Percentiles rank a stretch among this genome's conserved stretches.
These are phyloP conservation scores for Trichoplusia ni DNA, from an alignment of 1,140 invertebrate species.

Conservation along the genomic window DNA sequence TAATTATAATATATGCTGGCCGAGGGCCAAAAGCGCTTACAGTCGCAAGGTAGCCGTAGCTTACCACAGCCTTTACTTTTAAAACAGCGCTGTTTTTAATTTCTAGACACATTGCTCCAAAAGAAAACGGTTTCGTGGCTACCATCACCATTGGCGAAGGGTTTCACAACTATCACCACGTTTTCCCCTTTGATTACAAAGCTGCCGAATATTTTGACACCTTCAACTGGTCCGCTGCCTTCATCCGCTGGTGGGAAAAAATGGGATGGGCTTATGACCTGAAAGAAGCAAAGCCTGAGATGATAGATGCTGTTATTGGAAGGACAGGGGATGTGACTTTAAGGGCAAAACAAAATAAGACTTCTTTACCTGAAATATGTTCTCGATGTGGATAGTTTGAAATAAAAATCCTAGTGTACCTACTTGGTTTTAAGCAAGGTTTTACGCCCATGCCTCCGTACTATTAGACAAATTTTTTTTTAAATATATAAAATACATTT, in stretches of 20 bases:
- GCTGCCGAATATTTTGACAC: slow-evolving; percentile 83
- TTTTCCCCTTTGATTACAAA: slow-evolving; percentile 92
- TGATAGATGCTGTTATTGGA: not conserved
- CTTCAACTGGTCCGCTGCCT: slow-evolving; percentile 58
- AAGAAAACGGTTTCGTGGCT: not conserved
- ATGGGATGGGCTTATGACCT: slow-evolving; percentile 84
- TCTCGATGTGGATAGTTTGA: too few relatives aligned
- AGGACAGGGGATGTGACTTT: not conserved
- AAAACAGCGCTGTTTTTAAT: not conserved
- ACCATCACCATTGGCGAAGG: slow-evolving; percentile 38
- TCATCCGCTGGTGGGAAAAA: slow-evolving; percentile 66
- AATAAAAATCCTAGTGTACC: too few relatives aligned
- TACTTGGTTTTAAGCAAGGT: too few relatives aligned
- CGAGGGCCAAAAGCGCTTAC: too few relatives aligned
- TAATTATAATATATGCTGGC: too few relatives aligned
- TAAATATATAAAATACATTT: too few relatives aligned
- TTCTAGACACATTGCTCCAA: not conserved
- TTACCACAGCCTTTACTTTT: too few relatives aligned
- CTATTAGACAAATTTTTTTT: too few relatives aligned
- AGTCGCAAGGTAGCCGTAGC: too few relatives aligned
- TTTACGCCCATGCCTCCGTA: too few relatives aligned
- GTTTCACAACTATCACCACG: slow-evolving; percentile 94
- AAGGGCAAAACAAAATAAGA: too few relatives aligned
- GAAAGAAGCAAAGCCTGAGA: slow-evolving; percentile 31
- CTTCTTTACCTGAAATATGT: too few relatives aligned